Evolutionary conservation across 1,140 invertebrate genomes (phyloP).

Genomic region (Agrilus planipennis): DNA sequence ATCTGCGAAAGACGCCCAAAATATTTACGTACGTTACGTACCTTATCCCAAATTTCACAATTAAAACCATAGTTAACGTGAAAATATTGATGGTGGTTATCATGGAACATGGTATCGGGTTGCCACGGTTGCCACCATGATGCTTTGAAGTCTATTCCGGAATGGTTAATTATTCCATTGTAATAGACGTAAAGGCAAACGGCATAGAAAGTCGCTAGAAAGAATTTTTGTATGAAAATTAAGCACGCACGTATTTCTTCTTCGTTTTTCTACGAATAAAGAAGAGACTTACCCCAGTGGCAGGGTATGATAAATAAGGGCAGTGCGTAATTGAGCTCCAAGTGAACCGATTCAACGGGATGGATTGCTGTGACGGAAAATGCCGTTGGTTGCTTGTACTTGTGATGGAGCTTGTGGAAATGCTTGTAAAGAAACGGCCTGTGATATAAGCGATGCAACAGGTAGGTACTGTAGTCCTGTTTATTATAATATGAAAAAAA

Average conservation of each 20-base stretch:
- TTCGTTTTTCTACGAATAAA: no score
- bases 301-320: slow-evolving; percentile 46
- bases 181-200: slow-evolving; percentile 55
- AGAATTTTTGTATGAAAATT: no score
- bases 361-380: slow-evolving; percentile 65
- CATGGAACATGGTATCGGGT: slow-evolving; percentile 60
- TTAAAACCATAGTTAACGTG: slow-evolving; percentile 68
- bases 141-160: slow-evolving; percentile 59
- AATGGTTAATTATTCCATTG: slow-evolving; percentile 65
- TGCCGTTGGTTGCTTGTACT: slow-evolving; percentile 61
- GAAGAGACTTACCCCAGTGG: slow-evolving; percentile 58
- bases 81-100: slow-evolving; percentile 68
- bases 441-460: slow-evolving; percentile 59
- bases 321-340: slow-evolving; percentile 43
- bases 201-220: slow-evolving; percentile 44
- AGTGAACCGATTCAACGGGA: slow-evolving; percentile 50
- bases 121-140: slow-evolving; percentile 70
- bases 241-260: no score
- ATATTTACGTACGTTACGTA: slow-evolving; percentile 33
- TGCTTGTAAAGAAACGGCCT: slow-evolving; percentile 54
- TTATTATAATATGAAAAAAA: no score
- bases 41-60: slow-evolving; percentile 53
- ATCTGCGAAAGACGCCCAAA: neutral
- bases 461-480: no score
- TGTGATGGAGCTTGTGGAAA: slow-evolving; percentile 65